Conservation (phyloP, 2,888 invertebrate genomes). For the Graphium colonna region DNA sequence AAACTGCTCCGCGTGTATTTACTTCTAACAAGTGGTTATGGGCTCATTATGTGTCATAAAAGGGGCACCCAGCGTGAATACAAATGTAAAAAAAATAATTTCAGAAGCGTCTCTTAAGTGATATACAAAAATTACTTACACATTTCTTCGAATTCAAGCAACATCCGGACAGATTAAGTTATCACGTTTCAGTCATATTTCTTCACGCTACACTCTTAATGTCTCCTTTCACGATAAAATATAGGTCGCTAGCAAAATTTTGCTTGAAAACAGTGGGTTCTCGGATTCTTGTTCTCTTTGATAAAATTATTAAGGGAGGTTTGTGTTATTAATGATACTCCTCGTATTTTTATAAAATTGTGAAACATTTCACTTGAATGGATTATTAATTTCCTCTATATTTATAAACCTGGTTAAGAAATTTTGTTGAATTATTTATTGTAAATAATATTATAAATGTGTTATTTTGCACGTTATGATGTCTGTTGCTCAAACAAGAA, state of each 20-base stretch:
- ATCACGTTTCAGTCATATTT: conserved; percentile 23
- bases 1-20: not conserved
- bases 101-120: conserved; percentile 17
- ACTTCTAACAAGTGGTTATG: conserved; percentile 17
- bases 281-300: too few species aligned
- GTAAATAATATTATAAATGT: too few species aligned
- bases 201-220: conserved; percentile 18
- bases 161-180: conserved; percentile 24
- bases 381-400: too few species aligned
- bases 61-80: conserved; percentile 12
- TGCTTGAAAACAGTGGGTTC: not conserved
- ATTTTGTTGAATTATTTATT: too few species aligned
- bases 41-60: conserved; percentile 13
- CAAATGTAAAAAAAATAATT: conserved; percentile 12
- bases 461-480: too few species aligned
- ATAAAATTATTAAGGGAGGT: too few species aligned
- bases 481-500: too few species aligned
- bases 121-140: conserved; percentile 29
- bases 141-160: conserved; percentile 24
- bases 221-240: conserved; percentile 17
- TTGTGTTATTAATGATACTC: too few species aligned
- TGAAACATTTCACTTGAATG: too few species aligned
- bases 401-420: too few species aligned
- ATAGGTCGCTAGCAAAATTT: conserved; percentile 13
- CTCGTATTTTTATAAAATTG: too few species aligned